Evolutionary conservation across 1,140 invertebrate genomes (phyloP), one percentile per base, ranked within the genome.

Genomic region (Brachystomella parvula): DNA sequence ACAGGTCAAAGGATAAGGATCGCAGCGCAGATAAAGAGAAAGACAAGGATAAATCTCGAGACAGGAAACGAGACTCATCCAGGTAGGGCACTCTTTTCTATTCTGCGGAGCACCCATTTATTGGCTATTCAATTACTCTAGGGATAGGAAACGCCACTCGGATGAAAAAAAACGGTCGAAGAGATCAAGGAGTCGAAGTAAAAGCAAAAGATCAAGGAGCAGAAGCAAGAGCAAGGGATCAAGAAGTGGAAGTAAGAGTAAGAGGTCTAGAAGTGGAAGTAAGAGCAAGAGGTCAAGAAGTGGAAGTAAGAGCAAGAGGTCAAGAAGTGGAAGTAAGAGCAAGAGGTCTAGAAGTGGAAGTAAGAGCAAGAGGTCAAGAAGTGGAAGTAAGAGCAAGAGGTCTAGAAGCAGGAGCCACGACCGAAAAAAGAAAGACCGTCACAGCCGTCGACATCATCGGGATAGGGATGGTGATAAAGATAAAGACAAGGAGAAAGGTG

Each of bases 121-220:
- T 12, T 44, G 9, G 39, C 49, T 9, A 53, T 17, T 53, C 24
- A 53, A 53, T 53, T 53, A 17, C 49, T 53, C 24, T 24, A 53
- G 49, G 24, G 49, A 53, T 53, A 15, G 21, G n/a, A 44, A 57
- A 19, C 1, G 63, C 24, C 63, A 64, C 33, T 61, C 59, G 39
- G 67, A 65, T 58, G 61, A 64, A 28, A 65, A 66, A 39, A 69
- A 60, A 47, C 58, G 67, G 30, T 61, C 61, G 24, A 64, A 65
- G 35, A 39, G 59, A n/a, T 63, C 59, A 15, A 21, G 58, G 31
- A 47, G 32, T 44, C 35, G 65, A 17, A 71, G 66, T 35, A 59
- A 59, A 49, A 61, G 61, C 32, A 61, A 35, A 2, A n/a, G n/a
- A n/a, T n/a, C n/a, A n/a, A n/a, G n/a, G n/a, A n/a, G n/a, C n/a